phyloP scores from a whole-genome alignment of 37 sponge, comb jelly and placozoan species.

The Bolinopsis microptera region DNA sequence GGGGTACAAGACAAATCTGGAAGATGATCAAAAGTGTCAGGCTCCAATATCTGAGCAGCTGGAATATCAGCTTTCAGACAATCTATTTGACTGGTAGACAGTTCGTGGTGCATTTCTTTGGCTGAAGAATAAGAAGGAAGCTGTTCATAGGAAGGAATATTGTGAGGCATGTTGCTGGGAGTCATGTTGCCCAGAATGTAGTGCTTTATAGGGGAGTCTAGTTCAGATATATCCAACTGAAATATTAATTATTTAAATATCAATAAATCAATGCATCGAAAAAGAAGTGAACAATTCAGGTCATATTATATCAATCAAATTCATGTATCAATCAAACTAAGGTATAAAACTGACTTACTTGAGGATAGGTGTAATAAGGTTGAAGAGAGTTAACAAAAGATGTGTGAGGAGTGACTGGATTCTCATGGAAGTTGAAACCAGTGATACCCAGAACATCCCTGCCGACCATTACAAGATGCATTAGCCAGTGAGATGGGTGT shows the following conservation, averaged over 20 bases:
- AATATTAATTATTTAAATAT: too few relatives aligned
- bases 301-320: too few relatives aligned
- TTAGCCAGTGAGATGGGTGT: constrained; percentile 59
- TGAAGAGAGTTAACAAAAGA: constrained; percentile 47
- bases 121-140: background rate
- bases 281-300: background rate
- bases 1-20: background rate
- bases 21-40: background rate
- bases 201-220: background rate
- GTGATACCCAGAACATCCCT: constrained; percentile 51
- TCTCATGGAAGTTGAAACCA: constrained; percentile 48
- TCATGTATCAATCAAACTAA: too few relatives aligned
- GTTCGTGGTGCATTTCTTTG: background rate
- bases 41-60: background rate
- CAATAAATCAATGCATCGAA: too few relatives aligned
- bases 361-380: constrained; percentile 22
- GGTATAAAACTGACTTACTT: background rate
- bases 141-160: background rate
- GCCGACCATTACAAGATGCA: constrained; percentile 43
- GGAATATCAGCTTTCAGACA: background rate
- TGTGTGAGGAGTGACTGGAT: constrained; percentile 41
- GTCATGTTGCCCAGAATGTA: background rate
- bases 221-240: background rate
- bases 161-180: background rate
- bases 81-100: background rate